Evolutionary conservation across 2,797 vertebrate genomes (phyloP).

Genomic region (Tarsius wallacei): DNA sequence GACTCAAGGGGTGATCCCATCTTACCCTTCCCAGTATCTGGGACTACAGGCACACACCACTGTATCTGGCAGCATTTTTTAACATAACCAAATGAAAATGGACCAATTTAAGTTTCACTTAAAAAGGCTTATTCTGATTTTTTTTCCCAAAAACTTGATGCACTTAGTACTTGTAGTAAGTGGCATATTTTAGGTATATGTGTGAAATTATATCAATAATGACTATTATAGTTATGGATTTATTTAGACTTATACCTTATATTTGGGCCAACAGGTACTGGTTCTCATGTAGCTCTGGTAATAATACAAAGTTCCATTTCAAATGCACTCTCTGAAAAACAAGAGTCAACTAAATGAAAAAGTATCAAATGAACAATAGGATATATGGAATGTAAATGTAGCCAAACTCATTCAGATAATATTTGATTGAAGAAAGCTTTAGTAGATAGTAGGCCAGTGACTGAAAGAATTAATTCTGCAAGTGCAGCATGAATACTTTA

Average conservation of each 20-base stretch:
- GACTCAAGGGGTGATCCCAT: neutral
- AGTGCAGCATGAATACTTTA: neutral
- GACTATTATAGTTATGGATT: neutral
- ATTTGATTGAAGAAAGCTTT: slow-evolving; percentile 2
- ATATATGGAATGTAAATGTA: neutral
- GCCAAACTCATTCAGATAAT: neutral
- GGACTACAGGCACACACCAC: rapidly evolving
- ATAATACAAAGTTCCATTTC: neutral
- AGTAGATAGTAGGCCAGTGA: neutral
- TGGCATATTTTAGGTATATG: neutral
- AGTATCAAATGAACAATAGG: neutral
- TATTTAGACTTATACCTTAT: neutral
- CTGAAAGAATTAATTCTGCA: neutral
- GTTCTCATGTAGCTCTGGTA: neutral
- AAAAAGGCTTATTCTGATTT: neutral
- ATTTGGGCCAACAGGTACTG: neutral
- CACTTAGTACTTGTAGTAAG: neutral
- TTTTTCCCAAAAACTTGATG: neutral
- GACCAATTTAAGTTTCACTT: neutral
- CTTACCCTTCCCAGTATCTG: neutral
- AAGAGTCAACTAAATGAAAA: neutral
- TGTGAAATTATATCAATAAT: neutral
- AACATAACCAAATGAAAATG: neutral
- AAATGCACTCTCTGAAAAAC: neutral
- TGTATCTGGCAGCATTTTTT: neutral